Evolutionary conservation across 1,140 invertebrate genomes (phyloP).

Genomic region (Atta colombica): DNA sequence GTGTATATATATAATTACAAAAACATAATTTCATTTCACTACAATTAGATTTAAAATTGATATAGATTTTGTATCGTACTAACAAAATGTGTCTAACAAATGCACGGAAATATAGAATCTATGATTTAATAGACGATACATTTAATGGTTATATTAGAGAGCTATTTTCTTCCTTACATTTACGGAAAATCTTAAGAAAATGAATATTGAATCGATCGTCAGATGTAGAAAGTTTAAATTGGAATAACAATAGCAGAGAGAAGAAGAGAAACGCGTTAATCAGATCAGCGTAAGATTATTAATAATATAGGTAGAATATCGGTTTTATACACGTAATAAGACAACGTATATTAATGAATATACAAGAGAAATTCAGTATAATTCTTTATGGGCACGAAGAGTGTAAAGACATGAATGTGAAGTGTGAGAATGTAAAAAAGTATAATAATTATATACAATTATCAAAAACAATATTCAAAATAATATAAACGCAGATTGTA

Average conservation of each 20-base stretch:
- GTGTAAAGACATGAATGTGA: slow-evolving; percentile 5
- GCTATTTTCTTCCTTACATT: slow-evolving; percentile 43
- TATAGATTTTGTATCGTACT: slow-evolving; percentile 36
- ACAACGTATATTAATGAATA: slow-evolving; percentile 49
- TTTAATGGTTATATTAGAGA: slow-evolving; percentile 3
- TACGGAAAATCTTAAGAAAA: slow-evolving; percentile 63
- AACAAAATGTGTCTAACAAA: slow-evolving; percentile 43
- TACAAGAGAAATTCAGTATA: slow-evolving; percentile 46
- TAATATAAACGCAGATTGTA: slow-evolving; percentile 3
- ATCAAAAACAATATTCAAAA: neutral
- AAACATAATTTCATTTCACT: slow-evolving; percentile 61
- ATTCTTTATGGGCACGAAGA: slow-evolving; percentile 21
- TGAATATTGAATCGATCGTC: slow-evolving; percentile 35
- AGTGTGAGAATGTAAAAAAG: neutral
- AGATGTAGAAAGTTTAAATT: slow-evolving; percentile 6
- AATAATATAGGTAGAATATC: slow-evolving; percentile 36
- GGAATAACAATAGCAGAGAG: neutral
- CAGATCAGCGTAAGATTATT: neutral
- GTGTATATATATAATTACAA: slow-evolving; percentile 55
- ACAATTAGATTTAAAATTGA: slow-evolving; percentile 56
- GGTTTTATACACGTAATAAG: slow-evolving; percentile 10
- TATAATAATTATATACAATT: slow-evolving; percentile 25
- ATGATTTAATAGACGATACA: slow-evolving; percentile 22
- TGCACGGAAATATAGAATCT: slow-evolving; percentile 55
- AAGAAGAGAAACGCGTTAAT: neutral